These are phyloP conservation scores for Agapornis canus DNA, from an alignment of 2,797 vertebrate species.

Conservation along the genomic window DNA sequence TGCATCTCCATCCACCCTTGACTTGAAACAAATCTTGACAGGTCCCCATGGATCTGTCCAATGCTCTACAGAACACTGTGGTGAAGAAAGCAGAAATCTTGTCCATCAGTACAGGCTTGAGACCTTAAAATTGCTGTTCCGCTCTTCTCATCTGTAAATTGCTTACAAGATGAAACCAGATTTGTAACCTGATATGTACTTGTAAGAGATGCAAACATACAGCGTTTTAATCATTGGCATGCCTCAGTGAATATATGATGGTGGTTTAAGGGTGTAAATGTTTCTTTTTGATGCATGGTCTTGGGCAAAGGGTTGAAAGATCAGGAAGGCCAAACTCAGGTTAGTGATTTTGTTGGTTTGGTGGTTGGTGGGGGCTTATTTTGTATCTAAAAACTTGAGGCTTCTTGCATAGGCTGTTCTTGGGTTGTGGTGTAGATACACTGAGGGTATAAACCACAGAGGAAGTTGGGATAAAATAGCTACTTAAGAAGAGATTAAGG, in stretches of 20 bases:
- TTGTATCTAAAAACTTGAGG: not conserved
- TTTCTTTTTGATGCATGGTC: not conserved
- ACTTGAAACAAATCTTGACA: not conserved
- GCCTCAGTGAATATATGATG: not conserved
- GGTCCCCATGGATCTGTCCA: not conserved
- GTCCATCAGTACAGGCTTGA: not conserved
- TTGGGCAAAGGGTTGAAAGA: not conserved
- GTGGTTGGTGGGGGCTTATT: not conserved
- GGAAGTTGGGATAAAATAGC: slow-evolving; percentile 64
- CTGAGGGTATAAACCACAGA: slow-evolving; percentile 63
- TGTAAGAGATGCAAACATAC: not conserved
- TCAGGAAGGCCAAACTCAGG: not conserved
- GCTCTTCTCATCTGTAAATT: not conserved
- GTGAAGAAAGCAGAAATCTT: not conserved
- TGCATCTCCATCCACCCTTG: not conserved
- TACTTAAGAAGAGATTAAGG: slow-evolving; percentile 67
- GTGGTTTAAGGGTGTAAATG: not conserved
- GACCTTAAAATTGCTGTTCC: not conserved
- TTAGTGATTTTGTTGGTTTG: not conserved
- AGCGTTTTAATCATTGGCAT: not conserved
- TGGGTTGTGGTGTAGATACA: slow-evolving; percentile 53
- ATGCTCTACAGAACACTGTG: not conserved
- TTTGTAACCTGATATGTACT: not conserved
- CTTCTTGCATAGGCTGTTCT: slow-evolving; percentile 35
- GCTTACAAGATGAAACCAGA: not conserved